A percentile compares a stretch with the other conserved stretches of the same genome.
These are phyloP conservation scores for Asteroscopus sphinx DNA, from an alignment of 2,888 invertebrate genomes.

Conservation along the genomic window DNA sequence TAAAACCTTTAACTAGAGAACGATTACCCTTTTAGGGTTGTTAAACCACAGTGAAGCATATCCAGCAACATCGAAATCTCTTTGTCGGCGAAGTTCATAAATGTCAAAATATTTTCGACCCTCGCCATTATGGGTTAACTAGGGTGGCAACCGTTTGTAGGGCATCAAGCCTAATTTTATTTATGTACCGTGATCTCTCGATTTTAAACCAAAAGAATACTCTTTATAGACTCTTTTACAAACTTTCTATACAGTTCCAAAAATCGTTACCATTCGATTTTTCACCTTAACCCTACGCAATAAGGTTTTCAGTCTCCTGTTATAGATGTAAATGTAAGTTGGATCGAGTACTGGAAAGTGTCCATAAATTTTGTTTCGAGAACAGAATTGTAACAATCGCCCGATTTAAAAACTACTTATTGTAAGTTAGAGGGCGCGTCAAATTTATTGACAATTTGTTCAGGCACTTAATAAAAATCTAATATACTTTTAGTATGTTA, in stretches of 20 bases:
- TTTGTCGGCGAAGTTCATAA: constrained; percentile 65
- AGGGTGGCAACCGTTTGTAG: constrained; percentile 78
- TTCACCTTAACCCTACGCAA: fast-evolving
- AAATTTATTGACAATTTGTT: constrained; percentile 78
- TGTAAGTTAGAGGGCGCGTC: constrained; percentile 73
- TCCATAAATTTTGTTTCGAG: constrained; percentile 73
- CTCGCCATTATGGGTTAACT: constrained; percentile 79
- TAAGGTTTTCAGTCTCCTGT: not conserved
- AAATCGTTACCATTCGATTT: not conserved
- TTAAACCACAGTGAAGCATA: no score
- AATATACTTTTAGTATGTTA: constrained; percentile 64
- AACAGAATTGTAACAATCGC: constrained; percentile 81
- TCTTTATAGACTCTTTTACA: constrained; percentile 52
- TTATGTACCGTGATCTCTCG: constrained; percentile 83
- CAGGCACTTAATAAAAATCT: constrained; percentile 77
- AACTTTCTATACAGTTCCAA: not conserved
- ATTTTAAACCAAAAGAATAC: constrained; percentile 69
- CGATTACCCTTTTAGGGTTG: no score
- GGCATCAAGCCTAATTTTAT: constrained; percentile 83
- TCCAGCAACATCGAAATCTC: constrained; percentile 48
- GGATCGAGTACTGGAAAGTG: constrained; percentile 48
- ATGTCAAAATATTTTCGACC: constrained; percentile 86
- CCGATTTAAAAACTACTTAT: constrained; percentile 74
- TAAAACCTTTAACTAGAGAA: no score
- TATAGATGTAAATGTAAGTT: not conserved